Evolutionary conservation across 2,888 invertebrate genomes (phyloP), one percentile per base, ranked within the genome.

Genomic region (Dryadula phaetusa): DNA sequence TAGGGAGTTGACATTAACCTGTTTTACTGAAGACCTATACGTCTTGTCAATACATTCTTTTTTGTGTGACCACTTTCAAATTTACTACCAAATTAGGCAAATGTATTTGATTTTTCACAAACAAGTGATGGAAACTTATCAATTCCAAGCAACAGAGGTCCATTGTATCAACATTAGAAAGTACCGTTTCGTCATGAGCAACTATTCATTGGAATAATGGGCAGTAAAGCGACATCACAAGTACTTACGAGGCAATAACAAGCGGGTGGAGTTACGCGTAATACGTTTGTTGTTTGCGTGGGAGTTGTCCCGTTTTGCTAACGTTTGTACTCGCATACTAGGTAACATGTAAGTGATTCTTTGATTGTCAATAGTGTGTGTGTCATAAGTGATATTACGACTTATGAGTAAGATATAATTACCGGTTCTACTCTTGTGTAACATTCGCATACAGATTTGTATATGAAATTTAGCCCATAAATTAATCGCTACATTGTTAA

Each of bases 131-230:
- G 53, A 56, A 56, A 37, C 37, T 47, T 47, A 47, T 56, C 56
- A 46, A 47, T 46, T 22, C 34, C 49, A 46, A 47, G 22, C 64
- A 49, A 52, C 49, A 62, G 20, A 53, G 53, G 75, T 66, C 77
- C 78, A 82, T 84, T 84, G 82, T 82, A 78, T 69, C 77, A 79
- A 81, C 83, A 85, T 86, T 89, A 88, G 88, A 90, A 89, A 88
- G 87, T 85, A 78, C 77, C 75, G 82, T 87, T 85, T 86, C 85
- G 81, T 85, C 86, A 86, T 80, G 85, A 79, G 75, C 56, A 78
- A 80, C 85, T 80, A 85, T 86, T 86, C 85, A 84, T 83, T 80
- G 80, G 78, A 76, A 84, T 87, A 85, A 87, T 86, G 82, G 75
- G 76, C 78, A 75, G 77, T 79, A 76, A 77, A 75, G 73, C 75